Base-by-base conservation (phyloP, 1,140 invertebrate genomes). In the Papilio aristodemus region DNA sequence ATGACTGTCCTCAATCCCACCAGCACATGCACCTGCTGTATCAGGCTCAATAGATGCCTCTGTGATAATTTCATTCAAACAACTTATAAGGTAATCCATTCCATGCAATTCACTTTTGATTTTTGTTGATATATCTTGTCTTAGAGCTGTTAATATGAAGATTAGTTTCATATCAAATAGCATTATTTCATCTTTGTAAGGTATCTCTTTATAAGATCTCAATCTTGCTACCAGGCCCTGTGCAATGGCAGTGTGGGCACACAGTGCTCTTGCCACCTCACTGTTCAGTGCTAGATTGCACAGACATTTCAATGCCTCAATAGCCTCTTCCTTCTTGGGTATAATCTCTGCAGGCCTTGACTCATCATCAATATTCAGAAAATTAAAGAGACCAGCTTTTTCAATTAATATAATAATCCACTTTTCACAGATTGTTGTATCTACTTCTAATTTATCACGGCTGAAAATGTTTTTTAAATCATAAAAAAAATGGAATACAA, bases 211-310 rank as follows among this genome's bases (percentile, higher is more conserved):
- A 75, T 95, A 96, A 17, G 93, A 94, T 77, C 93, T 93, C n/a
- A 98, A 86, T 66, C 96, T 93, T 68, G 95, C 93, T 3, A 98
- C 92, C 22, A 98, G 92, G 54, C 94, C 94, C 74, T 96, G 93
- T 13, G 97, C 91, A 74, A 95, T 95, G 13, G 93, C 92, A 83
- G 95, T 96, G 73, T 94, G 93, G 58, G 94, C 92, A 86, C 96
- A 95, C 39, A 95, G 89, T 68, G 92, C 92, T 72, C 95, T 94
- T 0, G 95, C 94, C 54, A 93, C 93, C 58, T 87, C 80, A 90
- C 95, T 97, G 83, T 98, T 97, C 84, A 94, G 98, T 57, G 98
- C 92, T 50, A 98, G 89, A 90, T 99, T 99, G 81, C 96, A 98
- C 2, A 99, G 86, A 82, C 97, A 95, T 91, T 98, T 99, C 57